phyloP scores from a whole-genome alignment of 2,888 invertebrate species.

The Leucoma salicis region DNA sequence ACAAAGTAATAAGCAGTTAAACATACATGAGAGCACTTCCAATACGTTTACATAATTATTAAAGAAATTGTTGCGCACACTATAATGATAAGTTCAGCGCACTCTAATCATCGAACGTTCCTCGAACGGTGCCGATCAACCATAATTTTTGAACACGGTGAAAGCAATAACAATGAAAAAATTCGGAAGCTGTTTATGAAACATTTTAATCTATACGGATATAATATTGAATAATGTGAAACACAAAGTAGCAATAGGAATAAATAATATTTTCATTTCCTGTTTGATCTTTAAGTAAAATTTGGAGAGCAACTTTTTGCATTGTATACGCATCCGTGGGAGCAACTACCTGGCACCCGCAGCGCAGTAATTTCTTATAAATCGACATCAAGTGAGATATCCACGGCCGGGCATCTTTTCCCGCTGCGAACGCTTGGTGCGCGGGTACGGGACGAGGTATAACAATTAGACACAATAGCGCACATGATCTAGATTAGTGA shows the following conservation, averaged over 20 bases:
- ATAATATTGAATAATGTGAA: conserved; percentile 23
- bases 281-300: conserved; percentile 60
- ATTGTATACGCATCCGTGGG: conserved; percentile 67
- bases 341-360: conserved; percentile 75
- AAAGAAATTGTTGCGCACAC: conserved; percentile 59
- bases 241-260: conserved; percentile 57
- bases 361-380: conserved; percentile 76
- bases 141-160: conserved; percentile 43
- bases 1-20: conserved; percentile 71
- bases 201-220: conserved; percentile 35
- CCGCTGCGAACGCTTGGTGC: conserved; percentile 41
- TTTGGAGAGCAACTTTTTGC: conserved; percentile 64
- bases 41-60: conserved; percentile 69
- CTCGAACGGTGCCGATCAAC: conserved; percentile 44
- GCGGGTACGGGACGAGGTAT: conserved; percentile 31
- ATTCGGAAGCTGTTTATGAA: conserved; percentile 45
- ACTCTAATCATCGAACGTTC: conserved; percentile 50
- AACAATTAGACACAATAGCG: conserved; percentile 68
- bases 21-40: conserved; percentile 59
- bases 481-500: conserved; percentile 82
- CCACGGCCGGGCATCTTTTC: conserved; percentile 55
- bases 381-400: conserved; percentile 81
- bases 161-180: conserved; percentile 45
- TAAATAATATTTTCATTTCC: conserved; percentile 76
- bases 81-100: conserved; percentile 53